These are phyloP conservation scores for Chionis minor DNA, from an alignment of 2,113 vertebrate species.

Conservation along the genomic window DNA sequence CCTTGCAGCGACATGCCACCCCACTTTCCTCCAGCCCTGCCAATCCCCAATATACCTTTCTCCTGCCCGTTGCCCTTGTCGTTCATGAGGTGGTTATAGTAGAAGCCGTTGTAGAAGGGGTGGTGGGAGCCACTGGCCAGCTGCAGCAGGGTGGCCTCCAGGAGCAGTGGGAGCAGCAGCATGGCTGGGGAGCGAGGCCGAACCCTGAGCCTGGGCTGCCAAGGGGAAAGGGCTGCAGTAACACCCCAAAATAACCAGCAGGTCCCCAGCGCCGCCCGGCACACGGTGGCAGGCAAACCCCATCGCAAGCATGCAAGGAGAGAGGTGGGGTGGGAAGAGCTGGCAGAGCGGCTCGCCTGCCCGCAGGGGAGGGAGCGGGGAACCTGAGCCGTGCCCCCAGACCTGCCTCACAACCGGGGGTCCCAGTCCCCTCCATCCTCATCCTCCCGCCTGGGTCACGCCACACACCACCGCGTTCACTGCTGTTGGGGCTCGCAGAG, in stretches of 20 bases:
- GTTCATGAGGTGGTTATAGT: slow-evolving; percentile 81
- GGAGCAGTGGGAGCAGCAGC: slow-evolving; percentile 11
- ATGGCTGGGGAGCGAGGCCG: neutral
- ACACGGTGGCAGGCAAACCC: neutral
- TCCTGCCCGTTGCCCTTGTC: slow-evolving; percentile 63
- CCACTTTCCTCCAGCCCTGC: neutral
- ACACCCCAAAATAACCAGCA: neutral
- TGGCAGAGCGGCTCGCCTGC: fast-evolving
- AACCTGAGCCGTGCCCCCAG: neutral
- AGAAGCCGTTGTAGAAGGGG: slow-evolving; percentile 86
- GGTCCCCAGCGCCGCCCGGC: neutral
- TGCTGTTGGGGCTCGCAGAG: neutral
- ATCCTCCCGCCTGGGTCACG: neutral
- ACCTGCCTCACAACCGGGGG: neutral
- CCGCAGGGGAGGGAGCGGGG: fast-evolving
- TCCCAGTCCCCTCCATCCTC: neutral
- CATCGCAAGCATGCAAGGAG: neutral
- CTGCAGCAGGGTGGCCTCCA: slow-evolving; percentile 63
- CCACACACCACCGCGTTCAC: no score
- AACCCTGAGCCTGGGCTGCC: neutral
- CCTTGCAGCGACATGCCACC: neutral
- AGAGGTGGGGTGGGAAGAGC: neutral
- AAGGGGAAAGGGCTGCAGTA: neutral
- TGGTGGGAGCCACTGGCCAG: slow-evolving; percentile 12
- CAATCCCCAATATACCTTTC: slow-evolving; percentile 54